Conservation (phyloP, 1,140 invertebrate genomes). For the Mercenaria mercenaria region DNA sequence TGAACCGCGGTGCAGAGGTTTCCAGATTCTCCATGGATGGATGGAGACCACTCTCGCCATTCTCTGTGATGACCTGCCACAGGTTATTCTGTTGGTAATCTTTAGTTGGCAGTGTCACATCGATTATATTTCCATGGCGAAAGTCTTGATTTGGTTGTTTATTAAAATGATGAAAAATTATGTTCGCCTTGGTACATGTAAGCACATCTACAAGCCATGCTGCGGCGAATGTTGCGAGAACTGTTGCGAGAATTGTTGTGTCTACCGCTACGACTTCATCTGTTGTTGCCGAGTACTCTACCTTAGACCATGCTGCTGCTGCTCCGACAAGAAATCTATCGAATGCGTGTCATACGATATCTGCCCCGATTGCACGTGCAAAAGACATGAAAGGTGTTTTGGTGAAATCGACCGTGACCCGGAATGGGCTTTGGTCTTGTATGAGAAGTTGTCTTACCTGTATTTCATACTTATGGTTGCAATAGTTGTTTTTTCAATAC, state of each 20-base stretch:
- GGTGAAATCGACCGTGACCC: neutral
- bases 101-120: neutral
- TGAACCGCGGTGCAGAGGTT: neutral
- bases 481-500: too few relatives aligned
- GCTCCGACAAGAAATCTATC: neutral
- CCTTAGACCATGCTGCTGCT: neutral
- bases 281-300: too few relatives aligned
- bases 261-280: too few relatives aligned
- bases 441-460: too few relatives aligned
- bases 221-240: neutral
- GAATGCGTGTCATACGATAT: neutral
- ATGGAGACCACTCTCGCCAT: neutral
- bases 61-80: neutral
- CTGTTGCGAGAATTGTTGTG: too few relatives aligned
- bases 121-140: neutral
- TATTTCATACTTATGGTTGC: too few relatives aligned
- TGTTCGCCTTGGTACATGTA: neutral
- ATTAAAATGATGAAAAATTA: neutral
- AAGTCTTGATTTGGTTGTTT: neutral
- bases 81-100: neutral
- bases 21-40: neutral
- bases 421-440: neutral
- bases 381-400: neutral
- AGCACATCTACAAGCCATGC: neutral
- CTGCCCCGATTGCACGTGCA: neutral